phyloP scores from a whole-genome alignment of 2,888 invertebrate genomes.

The Euphydryas editha region DNA sequence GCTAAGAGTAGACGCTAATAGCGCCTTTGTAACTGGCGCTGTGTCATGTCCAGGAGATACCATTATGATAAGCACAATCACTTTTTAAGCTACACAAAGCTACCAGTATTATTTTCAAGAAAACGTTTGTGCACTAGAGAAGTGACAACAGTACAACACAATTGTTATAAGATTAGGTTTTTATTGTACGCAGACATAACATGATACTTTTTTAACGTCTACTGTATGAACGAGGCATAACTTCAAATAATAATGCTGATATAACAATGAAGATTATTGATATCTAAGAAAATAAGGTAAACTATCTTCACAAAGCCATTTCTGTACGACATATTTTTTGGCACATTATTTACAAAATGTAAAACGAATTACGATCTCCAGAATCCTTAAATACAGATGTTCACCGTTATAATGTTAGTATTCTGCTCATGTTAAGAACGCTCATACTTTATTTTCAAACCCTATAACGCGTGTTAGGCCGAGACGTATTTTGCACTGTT shows the following conservation, averaged over 20 bases:
- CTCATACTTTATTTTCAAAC: slow-evolving; percentile 37
- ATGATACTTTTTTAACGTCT: neutral
- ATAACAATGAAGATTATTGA: neutral
- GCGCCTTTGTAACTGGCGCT: slow-evolving; percentile 50
- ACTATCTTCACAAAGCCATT: neutral
- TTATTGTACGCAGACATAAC: neutral
- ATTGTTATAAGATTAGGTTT: neutral
- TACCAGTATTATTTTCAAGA: neutral
- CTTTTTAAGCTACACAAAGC: slow-evolving; percentile 26
- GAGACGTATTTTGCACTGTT: slow-evolving; percentile 15
- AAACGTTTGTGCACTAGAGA: neutral
- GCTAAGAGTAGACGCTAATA: slow-evolving; percentile 52
- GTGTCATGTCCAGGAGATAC: slow-evolving; percentile 49
- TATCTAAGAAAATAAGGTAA: neutral
- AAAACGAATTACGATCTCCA: slow-evolving; percentile 2
- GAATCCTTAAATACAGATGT: slow-evolving; percentile 23
- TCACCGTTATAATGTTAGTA: slow-evolving; percentile 38
- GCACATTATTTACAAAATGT: slow-evolving; percentile 3
- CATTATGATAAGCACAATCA: slow-evolving; percentile 58
- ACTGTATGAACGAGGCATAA: neutral
- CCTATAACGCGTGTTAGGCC: slow-evolving; percentile 23
- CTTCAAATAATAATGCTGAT: neutral
- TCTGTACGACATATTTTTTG: neutral
- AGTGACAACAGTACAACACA: neutral
- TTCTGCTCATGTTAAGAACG: slow-evolving; percentile 36